Evolutionary conservation across 1,140 invertebrate genomes (phyloP).

Genomic region (Microplitis mediator): DNA sequence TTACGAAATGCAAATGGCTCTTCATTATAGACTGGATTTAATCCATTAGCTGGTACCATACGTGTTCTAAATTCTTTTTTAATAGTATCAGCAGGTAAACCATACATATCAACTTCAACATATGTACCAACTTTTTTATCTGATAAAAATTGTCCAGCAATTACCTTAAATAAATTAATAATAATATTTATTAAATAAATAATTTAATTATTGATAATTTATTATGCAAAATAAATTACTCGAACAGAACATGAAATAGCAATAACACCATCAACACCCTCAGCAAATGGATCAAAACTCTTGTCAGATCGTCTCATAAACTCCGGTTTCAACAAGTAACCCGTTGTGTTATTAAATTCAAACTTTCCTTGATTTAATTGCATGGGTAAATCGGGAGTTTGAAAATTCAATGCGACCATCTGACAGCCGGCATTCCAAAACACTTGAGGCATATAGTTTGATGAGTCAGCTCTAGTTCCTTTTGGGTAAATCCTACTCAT

Average conservation of each 20-base stretch:
- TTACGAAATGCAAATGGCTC: conserved; percentile 86
- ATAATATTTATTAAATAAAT: background rate
- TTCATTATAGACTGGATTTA: conserved; percentile 85
- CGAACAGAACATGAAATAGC: conserved; percentile 76
- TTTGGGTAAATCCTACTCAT: conserved; percentile 77
- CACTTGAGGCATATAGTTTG: conserved; percentile 79
- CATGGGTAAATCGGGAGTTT: conserved; percentile 79
- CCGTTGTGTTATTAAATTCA: conserved; percentile 72
- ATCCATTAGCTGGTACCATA: conserved; percentile 79
- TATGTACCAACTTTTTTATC: conserved; percentile 68
- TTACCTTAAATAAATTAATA: conserved; percentile 40
- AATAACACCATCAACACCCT: conserved; percentile 80
- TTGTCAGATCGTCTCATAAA: conserved; percentile 78
- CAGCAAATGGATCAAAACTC: conserved; percentile 79
- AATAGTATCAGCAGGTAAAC: conserved; percentile 82
- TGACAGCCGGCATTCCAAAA: conserved; percentile 82
- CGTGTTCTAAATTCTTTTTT: conserved; percentile 82
- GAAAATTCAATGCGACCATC: conserved; percentile 81
- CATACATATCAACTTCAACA: conserved; percentile 87
- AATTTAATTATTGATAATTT: background rate
- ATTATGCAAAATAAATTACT: conserved; percentile 49
- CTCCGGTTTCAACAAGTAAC: conserved; percentile 79
- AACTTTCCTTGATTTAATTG: conserved; percentile 85
- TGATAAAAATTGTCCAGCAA: conserved; percentile 57
- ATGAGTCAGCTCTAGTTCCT: conserved; percentile 77